phyloP scores from a whole-genome alignment of 2,113 vertebrate genomes.

The Phaethornis superciliosus region DNA sequence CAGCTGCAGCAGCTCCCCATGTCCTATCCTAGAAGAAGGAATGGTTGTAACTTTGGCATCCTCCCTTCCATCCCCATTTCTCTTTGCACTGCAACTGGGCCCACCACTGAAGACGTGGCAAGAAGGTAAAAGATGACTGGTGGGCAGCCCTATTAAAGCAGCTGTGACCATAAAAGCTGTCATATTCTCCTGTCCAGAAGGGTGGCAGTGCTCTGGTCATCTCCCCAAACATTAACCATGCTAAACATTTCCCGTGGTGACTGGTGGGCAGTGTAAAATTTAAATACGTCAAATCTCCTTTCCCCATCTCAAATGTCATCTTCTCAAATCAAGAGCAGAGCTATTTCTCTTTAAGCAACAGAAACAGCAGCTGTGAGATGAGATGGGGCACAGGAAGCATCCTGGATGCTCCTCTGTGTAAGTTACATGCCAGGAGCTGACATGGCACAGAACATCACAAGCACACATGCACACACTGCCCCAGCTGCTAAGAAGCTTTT shows the following conservation, averaged over 20 bases:
- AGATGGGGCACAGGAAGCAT: neutral
- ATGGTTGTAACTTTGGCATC: neutral
- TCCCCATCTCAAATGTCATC: accelerated
- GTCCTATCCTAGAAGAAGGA: neutral
- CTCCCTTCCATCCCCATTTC: neutral
- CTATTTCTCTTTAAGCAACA: neutral
- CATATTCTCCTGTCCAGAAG: neutral
- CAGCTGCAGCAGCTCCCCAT: neutral
- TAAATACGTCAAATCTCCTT: neutral
- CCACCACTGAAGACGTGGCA: neutral
- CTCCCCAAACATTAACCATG: neutral
- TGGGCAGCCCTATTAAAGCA: neutral
- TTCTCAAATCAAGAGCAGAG: neutral
- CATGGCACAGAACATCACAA: neutral
- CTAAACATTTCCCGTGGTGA: too few species aligned
- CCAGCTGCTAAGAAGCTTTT: neutral
- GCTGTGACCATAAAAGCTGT: neutral
- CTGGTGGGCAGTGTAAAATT: neutral
- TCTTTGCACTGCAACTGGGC: neutral
- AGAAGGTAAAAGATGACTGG: neutral
- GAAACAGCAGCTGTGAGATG: neutral
- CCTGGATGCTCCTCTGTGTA: neutral
- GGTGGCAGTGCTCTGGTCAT: neutral
- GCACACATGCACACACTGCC: neutral
- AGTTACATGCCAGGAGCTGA: neutral